Conservation (phyloP, 2,888 invertebrate species). For the Tetranychus piercei region DNA sequence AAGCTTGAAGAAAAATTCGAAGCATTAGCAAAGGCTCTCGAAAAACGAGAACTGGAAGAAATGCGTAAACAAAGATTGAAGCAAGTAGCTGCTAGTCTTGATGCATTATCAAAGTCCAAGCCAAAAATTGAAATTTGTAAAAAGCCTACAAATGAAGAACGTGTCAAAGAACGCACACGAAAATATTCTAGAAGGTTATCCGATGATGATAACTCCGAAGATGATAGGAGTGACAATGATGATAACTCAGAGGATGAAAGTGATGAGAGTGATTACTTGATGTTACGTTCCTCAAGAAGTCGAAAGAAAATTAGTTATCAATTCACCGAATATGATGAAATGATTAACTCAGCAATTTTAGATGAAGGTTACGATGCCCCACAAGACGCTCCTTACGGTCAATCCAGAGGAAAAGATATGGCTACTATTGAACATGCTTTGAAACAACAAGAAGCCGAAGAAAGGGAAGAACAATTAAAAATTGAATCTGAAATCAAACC, state of each 20-base stretch:
- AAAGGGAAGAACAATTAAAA: background rate
- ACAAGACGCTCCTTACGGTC: background rate
- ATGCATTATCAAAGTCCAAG: slow-evolving; percentile 42
- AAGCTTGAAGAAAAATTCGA: slow-evolving; percentile 53
- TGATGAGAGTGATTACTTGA: slow-evolving; percentile 25
- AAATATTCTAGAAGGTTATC: background rate
- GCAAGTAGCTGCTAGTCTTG: slow-evolving; percentile 53
- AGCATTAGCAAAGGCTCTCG: slow-evolving; percentile 32
- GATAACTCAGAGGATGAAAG: slow-evolving; percentile 29
- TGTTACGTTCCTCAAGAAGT: slow-evolving; percentile 22
- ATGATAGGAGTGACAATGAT: background rate
- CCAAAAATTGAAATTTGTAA: background rate
- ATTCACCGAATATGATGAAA: slow-evolving; percentile 81
- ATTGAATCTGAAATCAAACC: slow-evolving; percentile 16
- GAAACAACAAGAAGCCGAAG: background rate
- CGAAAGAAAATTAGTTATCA: slow-evolving; percentile 43
- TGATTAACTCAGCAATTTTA: slow-evolving; percentile 64
- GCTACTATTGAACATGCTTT: slow-evolving; percentile 4
- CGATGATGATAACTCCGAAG: slow-evolving; percentile 17
- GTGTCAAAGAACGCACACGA: background rate
- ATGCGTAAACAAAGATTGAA: slow-evolving; percentile 50
- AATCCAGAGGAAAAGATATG: slow-evolving; percentile 9
- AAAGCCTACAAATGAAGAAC: background rate
- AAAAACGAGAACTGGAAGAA: slow-evolving; percentile 49
- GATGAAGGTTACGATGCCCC: slow-evolving; percentile 26